Base-by-base conservation (phyloP, 2,113 vertebrate genomes). In the Triplophysa siluroides region DNA sequence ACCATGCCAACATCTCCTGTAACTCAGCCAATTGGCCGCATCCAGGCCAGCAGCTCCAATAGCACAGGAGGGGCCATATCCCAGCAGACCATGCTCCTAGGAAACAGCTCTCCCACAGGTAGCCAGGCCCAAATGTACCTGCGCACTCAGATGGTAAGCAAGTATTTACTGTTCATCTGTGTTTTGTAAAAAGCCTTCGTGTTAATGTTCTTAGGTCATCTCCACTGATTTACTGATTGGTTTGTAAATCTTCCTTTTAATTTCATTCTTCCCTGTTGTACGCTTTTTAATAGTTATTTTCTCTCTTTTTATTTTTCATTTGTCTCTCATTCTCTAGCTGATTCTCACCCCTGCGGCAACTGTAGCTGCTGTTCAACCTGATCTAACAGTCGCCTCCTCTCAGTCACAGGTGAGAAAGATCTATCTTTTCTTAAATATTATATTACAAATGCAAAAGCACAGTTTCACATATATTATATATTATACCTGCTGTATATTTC, bases 91-190 rank as follows among this genome's bases (percentile, higher is more conserved):
- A 95, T 97, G 94, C 89, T 97, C 65, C 90, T 97, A 84, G 96
- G 95, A 86, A 96, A 94, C 85, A 93, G 94, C 83, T 96, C 96
- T 10, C 92, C 94, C 79, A 95, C 93, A 89, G 87, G 95, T 78
- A 98, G 95, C 90, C 96, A 97, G 91, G 95, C 96, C 87, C 96
- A 98, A 85, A 97, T 98, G 96, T 97, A 97, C 79, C 96, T 98
- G 1, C 94, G 95, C 85, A 96, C 96, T 87, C 96, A 98, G 89
- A 98, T 97, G 96, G 96, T 97, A 87, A 89, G 68, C 63, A 33
- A 3, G 8, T 65, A 24, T 65, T 62, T 33, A 33, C 29, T 65
- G 16, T 23, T 56, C 33, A 23, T 43, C 43, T 45, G 7, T 70
- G n/a, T 16, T n/a, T 16, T n/a, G 41, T 8, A 12, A 69, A 43